Conservation (phyloP, 64 coral and sea anemone genomes). For the Trachythela sp. region DNA sequence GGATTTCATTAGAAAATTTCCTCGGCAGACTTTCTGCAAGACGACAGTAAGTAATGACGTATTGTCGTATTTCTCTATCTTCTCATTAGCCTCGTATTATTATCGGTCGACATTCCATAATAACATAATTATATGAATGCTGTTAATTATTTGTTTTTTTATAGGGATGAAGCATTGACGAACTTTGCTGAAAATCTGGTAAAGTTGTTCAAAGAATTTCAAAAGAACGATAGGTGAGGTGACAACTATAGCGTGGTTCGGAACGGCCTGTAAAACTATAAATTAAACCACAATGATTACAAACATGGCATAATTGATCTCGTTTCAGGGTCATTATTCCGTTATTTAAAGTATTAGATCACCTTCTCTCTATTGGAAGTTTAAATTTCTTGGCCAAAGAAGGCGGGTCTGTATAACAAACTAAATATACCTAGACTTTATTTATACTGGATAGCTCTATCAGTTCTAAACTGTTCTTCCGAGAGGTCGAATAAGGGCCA, state of each 20-base stretch:
- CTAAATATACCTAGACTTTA: no score
- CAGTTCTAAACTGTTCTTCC: no score
- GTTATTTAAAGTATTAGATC: constrained; percentile 89
- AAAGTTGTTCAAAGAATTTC: constrained; percentile 25
- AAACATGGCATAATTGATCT: background rate
- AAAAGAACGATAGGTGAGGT: constrained; percentile 54
- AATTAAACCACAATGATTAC: no score
- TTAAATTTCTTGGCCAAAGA: constrained; percentile 66
- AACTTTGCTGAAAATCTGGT: constrained; percentile 51
- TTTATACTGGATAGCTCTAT: no score
- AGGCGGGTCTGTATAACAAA: constrained; percentile 45
- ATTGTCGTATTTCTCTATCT: background rate
- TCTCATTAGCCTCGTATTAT: background rate
- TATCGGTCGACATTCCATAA: no score
- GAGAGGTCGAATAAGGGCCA: background rate
- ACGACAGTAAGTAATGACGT: background rate
- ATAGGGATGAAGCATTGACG: constrained; percentile 29
- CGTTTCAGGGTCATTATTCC: constrained; percentile 78
- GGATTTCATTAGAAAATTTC: background rate
- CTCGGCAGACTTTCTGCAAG: background rate
- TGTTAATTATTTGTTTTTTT: background rate
- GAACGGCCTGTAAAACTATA: no score
- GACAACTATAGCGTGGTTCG: background rate
- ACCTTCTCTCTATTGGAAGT: constrained; percentile 78
- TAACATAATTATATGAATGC: no score